Evolutionary conservation across 1,140 invertebrate genomes (phyloP), one percentile per base, ranked within the genome.

Genomic region (Parapsyche elsis): DNA sequence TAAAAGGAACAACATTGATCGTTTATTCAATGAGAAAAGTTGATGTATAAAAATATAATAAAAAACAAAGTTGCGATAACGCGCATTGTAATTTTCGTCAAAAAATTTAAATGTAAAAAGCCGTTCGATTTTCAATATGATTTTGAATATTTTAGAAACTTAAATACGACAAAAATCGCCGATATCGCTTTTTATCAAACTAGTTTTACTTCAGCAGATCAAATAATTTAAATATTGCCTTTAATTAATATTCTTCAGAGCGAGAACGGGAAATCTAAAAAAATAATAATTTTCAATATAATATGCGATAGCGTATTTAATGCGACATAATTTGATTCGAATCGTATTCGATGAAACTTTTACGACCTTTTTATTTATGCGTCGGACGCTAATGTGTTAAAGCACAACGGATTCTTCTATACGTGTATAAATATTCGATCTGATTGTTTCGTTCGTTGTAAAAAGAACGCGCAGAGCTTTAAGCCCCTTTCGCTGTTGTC

Each of bases 241-340:
- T 61, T 24, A 67, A 67, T 67, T 26, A 30, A 23, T 67, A 26
- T 24, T 67, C 24, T 26, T 24, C 21, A 10, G 21, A 67, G 12
- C 23, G 24, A 10, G 64, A 67, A 67, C 9, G 2, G 16, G 59
- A 61, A 16, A 21, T 9, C 7, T 67, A 61, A 67, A 26, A 67
- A 26, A 67, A 67, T 26, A 67, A 67, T 67, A 67, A 67, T 30
- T 67, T 61, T 19, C 57, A 9, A 61, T 61, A 61, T 61, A 19
- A 38, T 38, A 38, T 38, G 30, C 30, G 30, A 38, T 38, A 38
- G 30, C 30, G 30, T 38, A 38, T 38, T 38, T 38, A 38, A 16
- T 16, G 16, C 16, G 57, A 61, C 57, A 67, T 67, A 67, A 67
- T 26, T 67, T 26, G 16, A 67, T 67, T 26, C 59, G 9, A 23